Evolutionary conservation across 2,113 vertebrate genomes (phyloP).

Genomic region (Oenanthe melanoleuca): DNA sequence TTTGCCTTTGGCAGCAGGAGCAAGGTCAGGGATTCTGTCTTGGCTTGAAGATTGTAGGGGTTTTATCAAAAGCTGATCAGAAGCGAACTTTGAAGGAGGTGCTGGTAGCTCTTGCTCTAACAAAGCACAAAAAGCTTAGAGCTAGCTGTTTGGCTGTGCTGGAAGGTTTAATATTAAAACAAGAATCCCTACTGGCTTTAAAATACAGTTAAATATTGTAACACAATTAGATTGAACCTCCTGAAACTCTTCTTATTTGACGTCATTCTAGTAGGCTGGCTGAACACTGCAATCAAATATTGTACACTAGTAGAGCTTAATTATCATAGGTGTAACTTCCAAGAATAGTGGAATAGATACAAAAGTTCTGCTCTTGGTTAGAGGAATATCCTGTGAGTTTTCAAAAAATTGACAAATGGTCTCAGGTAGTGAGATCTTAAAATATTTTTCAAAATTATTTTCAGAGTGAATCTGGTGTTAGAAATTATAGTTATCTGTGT

Average conservation of each 20-base stretch:
- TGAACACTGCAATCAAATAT: neutral
- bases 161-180: conserved; percentile 66
- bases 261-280: neutral
- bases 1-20: neutral
- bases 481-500: neutral
- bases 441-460: neutral
- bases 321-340: neutral
- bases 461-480: neutral
- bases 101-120: neutral
- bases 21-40: neutral
- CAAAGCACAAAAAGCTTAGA: neutral
- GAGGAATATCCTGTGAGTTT: neutral
- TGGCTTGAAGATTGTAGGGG: neutral
- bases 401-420: neutral
- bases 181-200: neutral
- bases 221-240: conserved; percentile 40
- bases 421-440: neutral
- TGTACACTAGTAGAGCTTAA: neutral
- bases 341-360: neutral
- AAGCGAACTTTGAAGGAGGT: neutral
- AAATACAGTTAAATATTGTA: conserved; percentile 71
- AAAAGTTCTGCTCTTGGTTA: neutral
- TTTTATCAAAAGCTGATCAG: neutral
- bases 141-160: neutral
- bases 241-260: conserved; percentile 21